Evolutionary conservation across 92 coral and sea anemone species (phyloP).

Genomic region (Paramuricea clavata): DNA sequence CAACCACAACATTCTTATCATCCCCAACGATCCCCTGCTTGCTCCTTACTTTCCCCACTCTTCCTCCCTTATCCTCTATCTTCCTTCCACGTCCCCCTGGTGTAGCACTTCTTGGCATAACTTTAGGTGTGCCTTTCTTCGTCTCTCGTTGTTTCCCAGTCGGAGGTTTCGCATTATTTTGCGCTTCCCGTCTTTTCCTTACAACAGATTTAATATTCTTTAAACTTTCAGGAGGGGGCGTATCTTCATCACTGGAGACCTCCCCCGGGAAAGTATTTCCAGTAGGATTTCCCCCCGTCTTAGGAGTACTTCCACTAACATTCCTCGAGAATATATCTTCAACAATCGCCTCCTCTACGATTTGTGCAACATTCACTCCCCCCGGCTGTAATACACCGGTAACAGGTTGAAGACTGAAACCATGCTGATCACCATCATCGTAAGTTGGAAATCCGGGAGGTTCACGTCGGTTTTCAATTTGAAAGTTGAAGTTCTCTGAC

Average conservation of each 20-base stretch:
- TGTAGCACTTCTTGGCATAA: slow-evolving; percentile 1
- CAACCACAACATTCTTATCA: slow-evolving; percentile 12
- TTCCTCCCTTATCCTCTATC: not conserved
- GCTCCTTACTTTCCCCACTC: not conserved
- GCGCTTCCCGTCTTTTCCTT: slow-evolving; percentile 73
- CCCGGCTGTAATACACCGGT: slow-evolving; percentile 30
- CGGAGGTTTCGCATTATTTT: slow-evolving; percentile 37
- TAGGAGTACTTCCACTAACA: slow-evolving; percentile 46
- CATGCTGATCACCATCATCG: slow-evolving; percentile 50
- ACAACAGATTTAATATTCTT: slow-evolving; percentile 89
- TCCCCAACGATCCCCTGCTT: not conserved
- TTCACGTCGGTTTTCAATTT: not conserved
- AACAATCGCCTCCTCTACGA: slow-evolving; percentile 28
- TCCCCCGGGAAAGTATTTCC: not conserved
- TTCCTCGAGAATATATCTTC: slow-evolving; percentile 15
- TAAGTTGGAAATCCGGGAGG: not conserved
- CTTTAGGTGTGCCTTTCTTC: slow-evolving; percentile 36
- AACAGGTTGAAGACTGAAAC: slow-evolving; percentile 66
- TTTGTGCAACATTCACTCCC: not conserved
- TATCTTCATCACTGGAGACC: slow-evolving; percentile 77
- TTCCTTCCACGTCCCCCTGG: slow-evolving; percentile 25
- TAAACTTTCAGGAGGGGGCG: slow-evolving; percentile 94
- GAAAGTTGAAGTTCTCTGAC: not conserved
- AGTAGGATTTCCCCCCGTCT: not conserved
- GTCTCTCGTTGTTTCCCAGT: slow-evolving; percentile 49